Evolutionary conservation across 1,140 invertebrate species (phyloP).

Genomic region (Listronotus oregonensis): DNA sequence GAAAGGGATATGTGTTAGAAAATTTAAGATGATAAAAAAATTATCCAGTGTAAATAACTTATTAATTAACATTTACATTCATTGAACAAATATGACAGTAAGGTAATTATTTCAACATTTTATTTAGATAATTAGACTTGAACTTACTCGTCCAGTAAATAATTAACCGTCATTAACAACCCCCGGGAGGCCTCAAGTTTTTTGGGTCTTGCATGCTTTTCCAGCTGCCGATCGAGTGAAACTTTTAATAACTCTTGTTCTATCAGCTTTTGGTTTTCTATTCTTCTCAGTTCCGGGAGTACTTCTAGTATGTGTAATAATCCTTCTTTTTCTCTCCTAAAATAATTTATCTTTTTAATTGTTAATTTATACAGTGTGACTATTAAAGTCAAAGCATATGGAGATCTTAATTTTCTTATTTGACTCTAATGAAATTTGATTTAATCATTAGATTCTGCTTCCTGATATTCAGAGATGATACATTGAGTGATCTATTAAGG

Average conservation of each 20-base stretch:
- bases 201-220: slow-evolving; percentile 60
- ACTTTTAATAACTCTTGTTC: slow-evolving; percentile 64
- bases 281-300: slow-evolving; percentile 50
- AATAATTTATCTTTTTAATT: slow-evolving; percentile 17
- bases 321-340: slow-evolving; percentile 63
- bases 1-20: too few species aligned
- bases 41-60: too few species aligned
- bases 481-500: too few species aligned
- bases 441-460: too few species aligned
- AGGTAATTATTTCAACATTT: too few species aligned
- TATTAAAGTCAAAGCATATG: too few species aligned
- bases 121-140: too few species aligned
- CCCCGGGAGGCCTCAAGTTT: slow-evolving; percentile 64
- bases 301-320: slow-evolving; percentile 67
- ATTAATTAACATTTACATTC: too few species aligned
- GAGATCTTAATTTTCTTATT: too few species aligned
- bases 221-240: slow-evolving; percentile 73
- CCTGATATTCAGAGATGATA: background rate
- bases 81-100: too few species aligned
- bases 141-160: slow-evolving; percentile 68
- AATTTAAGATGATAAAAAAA: too few species aligned
- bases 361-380: background rate
- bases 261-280: slow-evolving; percentile 59
- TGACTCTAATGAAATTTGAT: too few species aligned
- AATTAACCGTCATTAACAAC: slow-evolving; percentile 66